phyloP scores from a whole-genome alignment of 1,140 invertebrate genomes.

The Polypedilum pembai region DNA sequence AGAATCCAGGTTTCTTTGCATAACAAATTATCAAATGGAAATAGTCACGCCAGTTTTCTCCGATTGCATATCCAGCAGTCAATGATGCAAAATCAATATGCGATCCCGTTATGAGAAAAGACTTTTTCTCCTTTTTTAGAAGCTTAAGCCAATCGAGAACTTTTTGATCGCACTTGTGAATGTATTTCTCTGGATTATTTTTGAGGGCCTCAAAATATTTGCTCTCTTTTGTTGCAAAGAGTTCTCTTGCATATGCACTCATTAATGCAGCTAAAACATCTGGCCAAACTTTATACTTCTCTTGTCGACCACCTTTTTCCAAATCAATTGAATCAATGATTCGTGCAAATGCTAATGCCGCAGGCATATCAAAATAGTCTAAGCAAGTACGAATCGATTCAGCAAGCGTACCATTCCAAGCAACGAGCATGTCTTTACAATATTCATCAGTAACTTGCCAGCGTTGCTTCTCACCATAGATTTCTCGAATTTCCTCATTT shows the following conservation, averaged over 20 bases:
- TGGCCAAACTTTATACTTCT: conserved; percentile 55
- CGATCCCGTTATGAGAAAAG: conserved; percentile 71
- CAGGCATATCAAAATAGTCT: conserved; percentile 70
- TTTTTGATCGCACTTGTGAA: conserved; percentile 51
- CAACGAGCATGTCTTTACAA: conserved; percentile 48
- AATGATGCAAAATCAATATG: conserved; percentile 64
- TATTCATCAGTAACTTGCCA: conserved; percentile 54
- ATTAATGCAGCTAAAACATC: conserved; percentile 57
- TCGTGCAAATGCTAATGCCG: conserved; percentile 59
- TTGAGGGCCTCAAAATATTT: conserved; percentile 58
- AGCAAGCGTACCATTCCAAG: conserved; percentile 55
- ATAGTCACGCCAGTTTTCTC: conserved; percentile 59
- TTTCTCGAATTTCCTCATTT: conserved; percentile 49
- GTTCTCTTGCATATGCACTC: conserved; percentile 54
- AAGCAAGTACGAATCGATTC: conserved; percentile 57
- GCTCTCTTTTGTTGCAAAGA: conserved; percentile 51
- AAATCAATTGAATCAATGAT: conserved; percentile 63
- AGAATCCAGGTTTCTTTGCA: conserved; percentile 73
- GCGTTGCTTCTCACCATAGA: conserved; percentile 53
- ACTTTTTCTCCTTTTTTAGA: conserved; percentile 48
- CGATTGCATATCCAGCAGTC: conserved; percentile 57
- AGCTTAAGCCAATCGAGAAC: conserved; percentile 57
- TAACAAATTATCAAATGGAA: conserved; percentile 67
- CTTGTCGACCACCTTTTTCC: conserved; percentile 41
- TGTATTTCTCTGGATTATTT: conserved; percentile 54